These are phyloP conservation scores for Procambarus clarkii DNA, from an alignment of 1,140 invertebrate species.

Conservation along the genomic window DNA sequence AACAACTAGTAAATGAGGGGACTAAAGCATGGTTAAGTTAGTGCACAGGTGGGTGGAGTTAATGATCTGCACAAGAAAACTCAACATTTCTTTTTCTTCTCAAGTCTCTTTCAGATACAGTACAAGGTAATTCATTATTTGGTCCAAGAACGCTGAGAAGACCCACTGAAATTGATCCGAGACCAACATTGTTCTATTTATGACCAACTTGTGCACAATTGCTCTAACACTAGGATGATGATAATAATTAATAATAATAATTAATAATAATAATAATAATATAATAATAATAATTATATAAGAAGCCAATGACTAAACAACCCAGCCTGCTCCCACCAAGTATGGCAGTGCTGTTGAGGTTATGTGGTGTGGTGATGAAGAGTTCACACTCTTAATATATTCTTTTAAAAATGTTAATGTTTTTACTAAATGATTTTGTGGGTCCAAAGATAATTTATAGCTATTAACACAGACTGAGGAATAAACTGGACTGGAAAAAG, in stretches of 20 bases:
- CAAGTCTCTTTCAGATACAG: constrained; percentile 16
- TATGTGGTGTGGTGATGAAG: constrained; percentile 60
- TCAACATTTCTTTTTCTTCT: constrained; percentile 16
- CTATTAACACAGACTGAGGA: constrained; percentile 54
- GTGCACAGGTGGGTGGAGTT: constrained; percentile 29
- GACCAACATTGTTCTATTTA: constrained; percentile 51
- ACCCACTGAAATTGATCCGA: constrained; percentile 48
- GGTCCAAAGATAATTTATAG: constrained; percentile 33
- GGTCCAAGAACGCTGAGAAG: constrained; percentile 33
- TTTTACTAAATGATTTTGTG: constrained; percentile 30
- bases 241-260: constrained; percentile 30
- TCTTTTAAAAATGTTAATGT: constrained; percentile 1
- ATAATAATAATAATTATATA: constrained; percentile 64
- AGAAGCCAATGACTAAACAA: constrained; percentile 70
- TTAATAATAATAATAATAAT: constrained; percentile 62
- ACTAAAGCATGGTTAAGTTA: constrained; percentile 33
- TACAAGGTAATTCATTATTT: constrained; percentile 6
- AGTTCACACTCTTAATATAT: constrained; percentile 27
- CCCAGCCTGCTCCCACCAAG: constrained; percentile 68
- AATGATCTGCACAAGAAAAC: constrained; percentile 46
- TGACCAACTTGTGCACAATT: constrained; percentile 69
- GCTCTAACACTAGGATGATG: constrained; percentile 66
- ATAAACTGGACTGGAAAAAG: constrained; percentile 49
- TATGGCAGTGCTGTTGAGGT: constrained; percentile 70
- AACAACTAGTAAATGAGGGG: constrained; percentile 9